phyloP scores from a whole-genome alignment of 2,888 invertebrate genomes.

The Diplazon laetatorius region DNA sequence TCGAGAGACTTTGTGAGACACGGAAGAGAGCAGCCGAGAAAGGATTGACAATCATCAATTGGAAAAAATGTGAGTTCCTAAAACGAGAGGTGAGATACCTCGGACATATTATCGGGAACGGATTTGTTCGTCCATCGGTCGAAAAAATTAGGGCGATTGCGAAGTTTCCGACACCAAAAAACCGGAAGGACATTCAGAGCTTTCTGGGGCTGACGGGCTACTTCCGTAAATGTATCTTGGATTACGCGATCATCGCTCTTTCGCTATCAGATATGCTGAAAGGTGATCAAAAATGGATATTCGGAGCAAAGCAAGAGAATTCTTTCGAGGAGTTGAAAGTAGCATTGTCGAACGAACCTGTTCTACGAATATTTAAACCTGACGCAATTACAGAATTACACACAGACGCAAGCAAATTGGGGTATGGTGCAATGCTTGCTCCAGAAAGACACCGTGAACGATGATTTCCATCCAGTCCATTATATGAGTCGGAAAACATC shows the following conservation, averaged over 20 bases:
- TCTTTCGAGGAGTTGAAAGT: not conserved
- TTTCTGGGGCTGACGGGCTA: too few relatives aligned
- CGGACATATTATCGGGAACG: not conserved
- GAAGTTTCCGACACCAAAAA: too few relatives aligned
- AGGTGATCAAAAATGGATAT: not conserved
- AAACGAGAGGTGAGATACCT: slow-evolving; percentile 57
- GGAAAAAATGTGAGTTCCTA: slow-evolving; percentile 67
- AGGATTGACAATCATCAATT: slow-evolving; percentile 63
- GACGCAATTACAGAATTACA: too few relatives aligned
- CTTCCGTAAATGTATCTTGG: too few relatives aligned
- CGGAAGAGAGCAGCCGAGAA: slow-evolving; percentile 54
- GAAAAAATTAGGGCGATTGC: too few relatives aligned
- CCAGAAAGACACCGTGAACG: not conserved
- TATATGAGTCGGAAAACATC: not conserved
- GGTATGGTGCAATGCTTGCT: not conserved
- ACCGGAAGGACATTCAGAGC: too few relatives aligned
- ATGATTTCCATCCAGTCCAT: not conserved
- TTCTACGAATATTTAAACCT: not conserved
- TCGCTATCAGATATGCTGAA: slow-evolving; percentile 1
- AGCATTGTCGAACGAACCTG: not conserved
- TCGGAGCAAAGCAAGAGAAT: not conserved
- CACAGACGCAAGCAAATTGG: not conserved
- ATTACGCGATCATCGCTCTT: too few relatives aligned
- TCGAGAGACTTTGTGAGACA: slow-evolving; percentile 50
- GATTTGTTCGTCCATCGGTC: too few relatives aligned